phyloP scores from a whole-genome alignment of 2,888 invertebrate species.

The Exephanes ischioxanthus region DNA sequence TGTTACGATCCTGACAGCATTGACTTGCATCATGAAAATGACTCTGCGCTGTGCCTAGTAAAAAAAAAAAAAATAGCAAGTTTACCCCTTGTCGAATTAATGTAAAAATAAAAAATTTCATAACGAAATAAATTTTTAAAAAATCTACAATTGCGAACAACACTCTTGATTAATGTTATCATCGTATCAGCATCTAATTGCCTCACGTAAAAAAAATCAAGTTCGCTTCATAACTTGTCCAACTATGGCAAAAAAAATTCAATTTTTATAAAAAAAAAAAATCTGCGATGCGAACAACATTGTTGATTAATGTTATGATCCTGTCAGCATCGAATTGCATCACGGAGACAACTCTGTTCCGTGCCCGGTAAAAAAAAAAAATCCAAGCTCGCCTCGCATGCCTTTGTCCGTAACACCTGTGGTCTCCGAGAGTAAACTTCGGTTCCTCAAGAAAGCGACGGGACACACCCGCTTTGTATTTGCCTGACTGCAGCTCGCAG shows the following conservation, averaged over 20 bases:
- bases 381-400: conserved; percentile 21
- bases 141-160: no score
- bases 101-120: no score
- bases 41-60: conserved; percentile 45
- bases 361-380: conserved; percentile 6
- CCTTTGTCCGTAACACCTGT: conserved; percentile 60
- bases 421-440: conserved; percentile 64
- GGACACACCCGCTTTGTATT: background rate
- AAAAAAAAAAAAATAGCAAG: background rate
- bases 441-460: conserved; percentile 48
- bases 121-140: no score
- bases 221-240: conserved; percentile 2
- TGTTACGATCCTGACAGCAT: no score
- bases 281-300: no score
- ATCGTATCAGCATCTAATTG: no score
- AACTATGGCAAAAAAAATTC: no score
- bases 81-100: no score
- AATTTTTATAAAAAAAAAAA: no score
- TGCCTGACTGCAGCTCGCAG: conserved; percentile 40
- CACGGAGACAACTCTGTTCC: conserved; percentile 54
- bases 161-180: no score
- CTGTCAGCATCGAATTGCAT: background rate
- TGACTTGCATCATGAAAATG: conserved; percentile 1
- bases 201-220: conserved; percentile 25
- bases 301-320: no score